Conservation (phyloP, 1,140 invertebrate species). For the Habropoda laboriosa region DNA sequence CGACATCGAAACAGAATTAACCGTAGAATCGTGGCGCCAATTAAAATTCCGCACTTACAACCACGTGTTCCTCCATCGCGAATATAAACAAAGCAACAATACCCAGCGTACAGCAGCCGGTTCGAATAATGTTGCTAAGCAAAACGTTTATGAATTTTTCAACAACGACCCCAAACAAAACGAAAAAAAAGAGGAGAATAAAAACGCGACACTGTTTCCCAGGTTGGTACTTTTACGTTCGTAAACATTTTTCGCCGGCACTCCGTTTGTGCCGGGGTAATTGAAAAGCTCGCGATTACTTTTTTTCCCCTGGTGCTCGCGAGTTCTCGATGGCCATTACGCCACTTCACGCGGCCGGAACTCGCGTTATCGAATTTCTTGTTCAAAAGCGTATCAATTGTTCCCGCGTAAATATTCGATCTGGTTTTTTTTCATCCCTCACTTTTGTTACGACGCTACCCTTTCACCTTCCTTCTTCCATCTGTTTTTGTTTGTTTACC, state of each 20-base stretch:
- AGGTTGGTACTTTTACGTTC: neutral
- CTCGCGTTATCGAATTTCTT: conserved; percentile 17
- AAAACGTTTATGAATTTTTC: conserved; percentile 50
- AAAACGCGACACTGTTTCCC: neutral
- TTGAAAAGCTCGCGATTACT: conserved; percentile 28
- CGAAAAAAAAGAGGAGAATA: too few species aligned
- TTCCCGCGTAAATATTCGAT: conserved; percentile 17
- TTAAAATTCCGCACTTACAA: conserved; percentile 57
- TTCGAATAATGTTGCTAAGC: conserved; percentile 45
- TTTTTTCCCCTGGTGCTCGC: neutral
- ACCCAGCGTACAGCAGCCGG: conserved; percentile 32
- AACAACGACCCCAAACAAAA: conserved; percentile 4
- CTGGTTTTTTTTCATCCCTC: neutral
- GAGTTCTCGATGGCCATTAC: conserved; percentile 26
- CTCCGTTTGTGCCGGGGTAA: conserved; percentile 2
- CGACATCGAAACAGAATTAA: conserved; percentile 52
- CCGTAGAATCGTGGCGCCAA: conserved; percentile 50
- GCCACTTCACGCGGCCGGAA: neutral
- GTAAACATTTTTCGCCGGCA: conserved; percentile 20
- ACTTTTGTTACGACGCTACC: neutral
- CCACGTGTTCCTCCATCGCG: neutral
- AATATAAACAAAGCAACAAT: conserved; percentile 58
- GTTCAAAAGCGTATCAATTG: conserved; percentile 38
- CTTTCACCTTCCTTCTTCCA: neutral
- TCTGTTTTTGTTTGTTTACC: neutral